These are phyloP conservation scores for Esox masquinongy DNA, from an alignment of 2,797 vertebrate species.

Conservation along the genomic window DNA sequence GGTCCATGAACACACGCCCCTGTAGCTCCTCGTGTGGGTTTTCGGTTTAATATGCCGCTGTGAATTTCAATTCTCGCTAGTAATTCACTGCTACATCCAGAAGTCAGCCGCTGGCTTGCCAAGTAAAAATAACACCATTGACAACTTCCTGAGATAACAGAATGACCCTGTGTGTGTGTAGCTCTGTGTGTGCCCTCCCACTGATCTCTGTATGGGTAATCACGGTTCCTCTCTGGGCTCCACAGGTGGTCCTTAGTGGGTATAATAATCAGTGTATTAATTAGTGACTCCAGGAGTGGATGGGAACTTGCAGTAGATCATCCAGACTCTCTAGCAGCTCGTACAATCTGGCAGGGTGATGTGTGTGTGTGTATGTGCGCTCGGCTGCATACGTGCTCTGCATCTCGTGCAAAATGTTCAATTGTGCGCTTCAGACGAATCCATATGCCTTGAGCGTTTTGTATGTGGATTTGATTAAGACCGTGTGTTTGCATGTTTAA, in stretches of 20 bases:
- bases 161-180: background rate
- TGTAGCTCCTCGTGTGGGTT: no score
- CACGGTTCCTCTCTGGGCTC: slow-evolving; percentile 25
- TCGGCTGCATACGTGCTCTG: background rate
- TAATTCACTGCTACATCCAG: background rate
- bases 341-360: background rate
- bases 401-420: no score
- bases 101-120: background rate
- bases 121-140: background rate
- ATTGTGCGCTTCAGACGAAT: no score
- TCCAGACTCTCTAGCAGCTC: no score
- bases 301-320: no score
- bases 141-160: background rate
- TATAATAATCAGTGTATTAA: background rate
- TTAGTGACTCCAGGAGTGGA: no score
- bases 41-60: no score
- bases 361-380: background rate
- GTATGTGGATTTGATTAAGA: slow-evolving; percentile 9
- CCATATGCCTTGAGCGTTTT: background rate
- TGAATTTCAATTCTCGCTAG: no score
- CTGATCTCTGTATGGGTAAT: background rate
- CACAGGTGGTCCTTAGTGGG: slow-evolving; percentile 24
- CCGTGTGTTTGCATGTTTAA: background rate
- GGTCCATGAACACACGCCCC: background rate
- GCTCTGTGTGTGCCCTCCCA: no score